These are phyloP conservation scores for Aphis gossypii DNA, from an alignment of 1,140 invertebrate species.

Conservation along the genomic window DNA sequence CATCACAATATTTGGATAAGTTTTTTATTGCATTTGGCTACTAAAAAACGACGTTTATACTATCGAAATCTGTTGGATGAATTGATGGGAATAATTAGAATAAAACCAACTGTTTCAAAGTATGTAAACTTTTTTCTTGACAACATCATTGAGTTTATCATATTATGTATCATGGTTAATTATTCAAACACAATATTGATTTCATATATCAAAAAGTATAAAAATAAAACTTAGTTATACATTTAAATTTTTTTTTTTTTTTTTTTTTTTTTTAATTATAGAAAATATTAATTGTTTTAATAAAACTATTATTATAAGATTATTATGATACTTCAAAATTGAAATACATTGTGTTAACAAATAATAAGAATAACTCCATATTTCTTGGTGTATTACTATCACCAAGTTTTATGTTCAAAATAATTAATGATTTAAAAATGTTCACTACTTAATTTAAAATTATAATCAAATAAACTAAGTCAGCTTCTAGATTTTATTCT, in stretches of 20 bases:
- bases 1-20: constrained; percentile 16
- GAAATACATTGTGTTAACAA: too few relatives aligned
- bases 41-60: background rate
- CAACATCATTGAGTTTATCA: background rate
- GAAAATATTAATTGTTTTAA: too few relatives aligned
- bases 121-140: background rate
- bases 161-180: background rate
- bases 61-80: background rate
- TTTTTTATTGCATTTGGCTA: background rate
- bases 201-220: background rate
- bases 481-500: background rate
- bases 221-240: background rate
- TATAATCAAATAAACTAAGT: background rate
- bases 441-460: too few relatives aligned
- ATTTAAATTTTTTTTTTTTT: too few relatives aligned
- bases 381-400: too few relatives aligned
- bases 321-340: too few relatives aligned
- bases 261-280: too few relatives aligned
- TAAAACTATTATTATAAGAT: too few relatives aligned
- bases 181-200: background rate
- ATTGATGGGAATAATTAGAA: background rate
- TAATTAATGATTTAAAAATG: too few relatives aligned
- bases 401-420: background rate
- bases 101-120: background rate
- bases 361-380: too few relatives aligned